phyloP scores from a whole-genome alignment of 1,140 invertebrate genomes.

The Mamestra configurata region DNA sequence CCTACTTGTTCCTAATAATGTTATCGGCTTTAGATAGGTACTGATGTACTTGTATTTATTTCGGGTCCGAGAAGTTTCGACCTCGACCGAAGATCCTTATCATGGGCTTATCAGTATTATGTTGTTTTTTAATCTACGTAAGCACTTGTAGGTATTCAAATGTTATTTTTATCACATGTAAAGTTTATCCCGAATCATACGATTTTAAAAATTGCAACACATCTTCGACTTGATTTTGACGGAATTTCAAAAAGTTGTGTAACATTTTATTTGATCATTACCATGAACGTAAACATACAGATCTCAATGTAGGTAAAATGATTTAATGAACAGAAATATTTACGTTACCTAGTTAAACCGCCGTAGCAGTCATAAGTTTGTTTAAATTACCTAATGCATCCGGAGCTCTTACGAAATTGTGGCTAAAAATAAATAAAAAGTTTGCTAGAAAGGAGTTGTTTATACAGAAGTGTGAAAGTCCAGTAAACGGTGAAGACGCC shows the following conservation, averaged over 20 bases:
- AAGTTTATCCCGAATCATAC: no score
- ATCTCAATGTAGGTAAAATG: slow-evolving; percentile 19
- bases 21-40: no score
- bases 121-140: no score
- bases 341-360: slow-evolving; percentile 44
- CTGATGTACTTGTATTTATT: no score
- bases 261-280: neutral
- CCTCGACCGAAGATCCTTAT: no score
- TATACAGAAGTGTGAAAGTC: neutral
- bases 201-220: no score
- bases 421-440: slow-evolving; percentile 29
- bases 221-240: neutral
- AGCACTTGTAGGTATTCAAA: no score
- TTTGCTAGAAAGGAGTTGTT: slow-evolving; percentile 10
- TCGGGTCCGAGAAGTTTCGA: no score
- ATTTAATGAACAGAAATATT: slow-evolving; percentile 39
- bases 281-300: slow-evolving; percentile 8
- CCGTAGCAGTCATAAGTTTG: neutral
- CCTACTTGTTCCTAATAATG: no score
- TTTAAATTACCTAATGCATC: slow-evolving; percentile 32
- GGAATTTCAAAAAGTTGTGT: neutral
- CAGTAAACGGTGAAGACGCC: neutral
- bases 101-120: no score
- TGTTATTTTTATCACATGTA: no score
- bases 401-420: slow-evolving; percentile 25